These are phyloP conservation scores for Marmota monax DNA, from an alignment of 2,113 vertebrate genomes.

Conservation along the genomic window DNA sequence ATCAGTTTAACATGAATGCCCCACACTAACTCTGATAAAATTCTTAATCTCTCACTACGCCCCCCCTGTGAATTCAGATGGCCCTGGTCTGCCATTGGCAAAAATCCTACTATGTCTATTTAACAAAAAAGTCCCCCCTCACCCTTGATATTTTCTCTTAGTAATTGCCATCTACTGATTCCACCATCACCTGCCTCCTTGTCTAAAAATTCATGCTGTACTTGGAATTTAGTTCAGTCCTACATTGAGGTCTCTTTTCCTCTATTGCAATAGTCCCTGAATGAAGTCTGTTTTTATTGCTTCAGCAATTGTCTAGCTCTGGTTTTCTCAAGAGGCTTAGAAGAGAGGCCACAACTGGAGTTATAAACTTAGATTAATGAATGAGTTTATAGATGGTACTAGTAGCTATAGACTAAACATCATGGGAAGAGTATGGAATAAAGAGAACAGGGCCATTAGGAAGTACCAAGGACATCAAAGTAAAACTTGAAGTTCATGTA, in stretches of 20 bases:
- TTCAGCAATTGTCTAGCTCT: background rate
- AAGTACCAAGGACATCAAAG: background rate
- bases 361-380: background rate
- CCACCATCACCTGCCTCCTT: background rate
- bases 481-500: conserved; percentile 25
- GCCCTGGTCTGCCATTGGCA: background rate
- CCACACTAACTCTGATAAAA: background rate
- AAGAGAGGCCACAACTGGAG: background rate
- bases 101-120: background rate
- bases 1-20: background rate
- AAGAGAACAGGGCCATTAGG: background rate
- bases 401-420: background rate
- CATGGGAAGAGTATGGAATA: background rate
- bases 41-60: background rate
- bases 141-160: background rate
- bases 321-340: conserved; percentile 6
- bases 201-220: background rate
- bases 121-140: background rate
- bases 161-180: background rate
- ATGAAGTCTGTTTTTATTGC: background rate
- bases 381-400: background rate
- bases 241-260: background rate
- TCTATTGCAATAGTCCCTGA: background rate
- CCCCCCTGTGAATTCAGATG: background rate
- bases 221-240: background rate